Percentiles rank a stretch among this genome's conserved stretches.
These are phyloP conservation scores for Parazoanthus darwini DNA, from an alignment of 92 coral and sea anemone species.

Conservation along the genomic window DNA sequence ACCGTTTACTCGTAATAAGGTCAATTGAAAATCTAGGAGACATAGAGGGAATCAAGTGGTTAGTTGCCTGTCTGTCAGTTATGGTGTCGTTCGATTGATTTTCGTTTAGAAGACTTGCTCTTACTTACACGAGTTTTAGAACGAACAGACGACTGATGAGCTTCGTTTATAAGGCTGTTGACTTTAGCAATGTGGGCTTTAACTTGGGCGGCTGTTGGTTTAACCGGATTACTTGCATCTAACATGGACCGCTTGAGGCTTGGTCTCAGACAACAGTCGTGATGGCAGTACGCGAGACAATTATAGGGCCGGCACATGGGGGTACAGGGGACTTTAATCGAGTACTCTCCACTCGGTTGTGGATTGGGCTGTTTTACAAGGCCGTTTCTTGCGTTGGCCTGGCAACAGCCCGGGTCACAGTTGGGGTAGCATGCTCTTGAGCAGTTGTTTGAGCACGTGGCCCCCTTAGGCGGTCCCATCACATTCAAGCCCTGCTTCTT, in stretches of 20 bases:
- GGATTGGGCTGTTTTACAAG: background rate
- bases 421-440: conserved; percentile 74
- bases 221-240: background rate
- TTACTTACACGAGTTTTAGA: background rate
- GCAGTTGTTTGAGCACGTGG: conserved; percentile 59
- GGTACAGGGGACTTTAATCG: conserved; percentile 64
- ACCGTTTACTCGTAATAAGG: background rate
- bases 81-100: background rate
- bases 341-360: conserved; percentile 27
- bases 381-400: conserved; percentile 20
- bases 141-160: background rate
- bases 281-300: conserved; percentile 84
- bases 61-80: background rate
- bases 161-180: background rate
- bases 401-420: conserved; percentile 71
- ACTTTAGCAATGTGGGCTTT: conserved; percentile 13
- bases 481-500: background rate
- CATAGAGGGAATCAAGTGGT: background rate
- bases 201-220: background rate
- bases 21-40: no score
- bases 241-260: background rate
- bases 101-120: background rate
- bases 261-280: conserved; percentile 77
- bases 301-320: conserved; percentile 78
- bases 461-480: background rate